Percentiles rank a stretch among this genome's conserved stretches.
Evolutionary conservation across 2,113 vertebrate genomes (phyloP).

Genomic region (Thalassarche chlororhynchos): DNA sequence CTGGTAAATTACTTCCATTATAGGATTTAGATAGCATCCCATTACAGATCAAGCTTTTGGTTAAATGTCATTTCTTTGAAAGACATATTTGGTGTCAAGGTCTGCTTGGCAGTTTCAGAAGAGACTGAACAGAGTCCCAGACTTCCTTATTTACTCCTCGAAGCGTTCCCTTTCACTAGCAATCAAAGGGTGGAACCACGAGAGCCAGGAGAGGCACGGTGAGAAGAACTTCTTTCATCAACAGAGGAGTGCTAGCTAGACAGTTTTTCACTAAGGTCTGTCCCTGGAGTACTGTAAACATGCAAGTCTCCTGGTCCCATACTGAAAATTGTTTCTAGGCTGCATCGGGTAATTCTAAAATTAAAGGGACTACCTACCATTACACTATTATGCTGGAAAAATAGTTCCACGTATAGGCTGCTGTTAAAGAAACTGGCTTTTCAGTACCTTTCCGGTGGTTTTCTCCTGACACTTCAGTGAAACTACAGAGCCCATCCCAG

Average conservation of each 20-base stretch:
- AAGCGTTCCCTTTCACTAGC: background rate
- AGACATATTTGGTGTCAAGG: constrained; percentile 15
- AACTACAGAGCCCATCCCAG: background rate
- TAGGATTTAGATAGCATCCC: constrained; percentile 59
- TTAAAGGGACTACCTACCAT: background rate
- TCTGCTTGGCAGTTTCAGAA: constrained; percentile 7
- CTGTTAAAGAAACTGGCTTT: background rate
- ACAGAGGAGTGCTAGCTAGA: background rate
- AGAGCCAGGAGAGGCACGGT: background rate
- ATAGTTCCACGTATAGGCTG: background rate
- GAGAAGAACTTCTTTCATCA: background rate
- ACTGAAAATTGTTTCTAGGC: background rate
- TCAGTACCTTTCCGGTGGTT: background rate
- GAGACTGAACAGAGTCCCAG: background rate
- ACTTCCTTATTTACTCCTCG: background rate
- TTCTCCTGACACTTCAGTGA: background rate
- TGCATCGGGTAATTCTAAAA: background rate
- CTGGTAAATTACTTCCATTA: constrained; percentile 67
- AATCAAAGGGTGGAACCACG: background rate
- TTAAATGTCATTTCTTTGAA: constrained; percentile 67
- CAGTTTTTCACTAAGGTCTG: background rate
- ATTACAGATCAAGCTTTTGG: constrained; percentile 65
- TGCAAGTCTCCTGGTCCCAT: background rate
- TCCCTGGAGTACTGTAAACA: background rate
- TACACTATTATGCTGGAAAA: background rate